Evolutionary conservation across 1,140 invertebrate genomes (phyloP), one percentile per base, ranked within the genome.

Genomic region (Holcopasites calliopsidis): DNA sequence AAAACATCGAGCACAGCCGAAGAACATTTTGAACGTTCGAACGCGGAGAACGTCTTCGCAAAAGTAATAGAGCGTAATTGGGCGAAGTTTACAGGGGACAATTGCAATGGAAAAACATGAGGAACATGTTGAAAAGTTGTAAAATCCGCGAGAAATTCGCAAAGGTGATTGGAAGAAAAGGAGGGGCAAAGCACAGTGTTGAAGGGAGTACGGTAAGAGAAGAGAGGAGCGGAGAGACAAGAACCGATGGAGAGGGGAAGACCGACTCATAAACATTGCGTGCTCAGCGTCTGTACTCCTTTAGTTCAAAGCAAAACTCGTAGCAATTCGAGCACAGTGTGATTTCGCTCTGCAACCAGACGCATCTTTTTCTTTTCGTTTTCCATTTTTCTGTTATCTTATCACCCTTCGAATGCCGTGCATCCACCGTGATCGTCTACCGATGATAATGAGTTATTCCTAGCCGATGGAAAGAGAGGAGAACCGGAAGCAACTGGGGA

Each of bases 201-300:
- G 50, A 50, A 49, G 33, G 66, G 54, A 35, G 44, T 7, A 28
- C 35, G 62, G 31, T 16, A 28, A n/a, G 16, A 42, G 26, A 44
- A 8, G 23, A 61, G 54, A 52, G 42, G 49, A 61, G 28, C 38
- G 31, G 50, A 55, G 38, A 60, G 60, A 54, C 28, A 57, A 66
- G 47, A 61, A 26, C 38, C 50, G 75, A 49, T 38, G 76, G 55
- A 74, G 70, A 54, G 72, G 76, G 76, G 47, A 16, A 38, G 42
- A 21, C 26, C 65, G 72, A 69, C 78, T 76, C 79, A 80, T 87
- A 87, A 87, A 86, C 84, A 87, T 81, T 65, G 73, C 62, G 61
- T 69, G 77, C 77, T 40, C 68, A 52, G 65, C 66, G 66, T 78
- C 61, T 66, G 77, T 62, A 71, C 75, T 58, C 55, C 64, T 66